phyloP scores from a whole-genome alignment of 2,888 invertebrate genomes.

The Drosophila acutilabella region DNA sequence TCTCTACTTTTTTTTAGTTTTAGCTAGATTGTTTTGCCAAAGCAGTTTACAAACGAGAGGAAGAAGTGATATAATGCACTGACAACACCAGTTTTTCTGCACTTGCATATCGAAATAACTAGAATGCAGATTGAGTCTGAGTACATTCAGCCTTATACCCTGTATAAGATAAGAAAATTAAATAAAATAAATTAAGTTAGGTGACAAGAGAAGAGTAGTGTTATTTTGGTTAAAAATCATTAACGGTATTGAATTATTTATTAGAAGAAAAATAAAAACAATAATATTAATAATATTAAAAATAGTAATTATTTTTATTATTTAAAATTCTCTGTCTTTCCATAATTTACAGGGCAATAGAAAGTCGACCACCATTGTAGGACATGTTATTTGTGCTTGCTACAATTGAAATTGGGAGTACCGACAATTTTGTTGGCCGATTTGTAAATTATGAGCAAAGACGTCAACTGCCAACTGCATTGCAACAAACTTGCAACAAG shows the following conservation, averaged over 20 bases:
- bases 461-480: slow-evolving; percentile 62
- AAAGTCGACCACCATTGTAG: neutral
- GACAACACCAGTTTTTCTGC: slow-evolving; percentile 6
- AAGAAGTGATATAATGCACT: slow-evolving; percentile 15
- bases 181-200: too few species aligned
- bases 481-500: slow-evolving; percentile 49
- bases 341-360: slow-evolving; percentile 17
- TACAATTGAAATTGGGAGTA: slow-evolving; percentile 42
- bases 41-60: slow-evolving; percentile 10
- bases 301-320: too few species aligned
- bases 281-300: too few species aligned
- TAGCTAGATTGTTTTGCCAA: slow-evolving; percentile 1
- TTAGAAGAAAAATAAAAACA: too few species aligned
- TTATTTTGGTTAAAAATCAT: too few species aligned
- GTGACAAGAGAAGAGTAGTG: too few species aligned
- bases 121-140: neutral
- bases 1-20: neutral
- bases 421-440: slow-evolving; percentile 41
- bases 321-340: too few species aligned
- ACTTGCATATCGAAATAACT: neutral
- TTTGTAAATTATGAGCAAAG: slow-evolving; percentile 63
- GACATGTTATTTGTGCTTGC: neutral
- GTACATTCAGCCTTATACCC: neutral
- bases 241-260: too few species aligned
- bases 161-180: too few species aligned